Evolutionary conservation across 1,140 invertebrate genomes (phyloP), one percentile per base, ranked within the genome.

Genomic region (Mylabris phalerata): DNA sequence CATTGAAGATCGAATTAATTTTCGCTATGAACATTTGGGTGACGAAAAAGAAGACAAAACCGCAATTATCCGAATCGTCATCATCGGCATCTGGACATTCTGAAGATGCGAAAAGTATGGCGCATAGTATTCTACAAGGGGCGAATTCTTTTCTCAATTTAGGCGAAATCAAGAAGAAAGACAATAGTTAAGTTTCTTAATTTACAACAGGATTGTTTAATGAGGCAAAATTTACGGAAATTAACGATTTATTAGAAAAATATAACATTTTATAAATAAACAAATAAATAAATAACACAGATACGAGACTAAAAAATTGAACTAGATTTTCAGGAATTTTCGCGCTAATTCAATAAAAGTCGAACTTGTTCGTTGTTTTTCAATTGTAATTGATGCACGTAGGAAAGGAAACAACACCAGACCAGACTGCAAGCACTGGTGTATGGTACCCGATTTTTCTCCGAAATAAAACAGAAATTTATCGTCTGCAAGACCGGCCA

Each of bases 331-430:
- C 19, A 19, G 32, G 4, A 32, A 4, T 7, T 32, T 32, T 32
- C 13, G 19, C 19, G 32, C 3, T 32, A 32, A 32, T 32, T 32
- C 32, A 32, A 32, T 32, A 32, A 32, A 32, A 32, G 32, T 32
- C 32, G 32, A 7, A 32, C 4, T 32, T 32, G 4, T 2, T 26
- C 48, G 39, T 73, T 64, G 48, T 71, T 60, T 62, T 76, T 74
- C 2, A 79, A 67, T 67, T 89, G 81, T 43, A 87, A 63, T 59
- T 89, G 82, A 72, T 93, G 90, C 87, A 92, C 90, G 65, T 91
- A 92, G 0, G 90, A 87, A 49, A 93, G 75, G 71, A 91, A 92
- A 63, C 85, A 85, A 24, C 88, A 90, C 90, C 90, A 93, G 57
- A 90, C 72, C 48, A 93, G 80, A 75, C 89, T 92, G 69, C 88